Base-by-base conservation (phyloP, 1,140 invertebrate species). In the Rhopalosiphum maidis region DNA sequence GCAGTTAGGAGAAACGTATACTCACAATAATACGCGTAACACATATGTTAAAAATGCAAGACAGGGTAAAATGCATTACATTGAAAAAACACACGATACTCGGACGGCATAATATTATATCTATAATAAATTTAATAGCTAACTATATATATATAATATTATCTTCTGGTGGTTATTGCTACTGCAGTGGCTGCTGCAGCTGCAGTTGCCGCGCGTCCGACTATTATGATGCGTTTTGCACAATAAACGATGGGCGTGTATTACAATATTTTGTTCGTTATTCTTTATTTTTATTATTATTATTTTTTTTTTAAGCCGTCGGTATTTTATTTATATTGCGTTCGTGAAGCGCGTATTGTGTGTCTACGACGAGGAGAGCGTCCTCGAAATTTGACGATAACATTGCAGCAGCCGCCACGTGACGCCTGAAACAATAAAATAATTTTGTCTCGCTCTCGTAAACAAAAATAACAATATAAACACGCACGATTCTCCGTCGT, bases 381-480 rank as follows among this genome's bases (percentile, higher is more conserved):
- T n/a, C 60, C 30, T 77, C 60, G 60, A 77, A 68, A 68, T n/a
- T 68, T n/a, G 11, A n/a, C 30, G 55, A 60, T 60, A 15, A 60
- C 30, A 11, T 60, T 60, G 25, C 55, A 30, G 55, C 30, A 30
- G 55, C 11, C 30, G 11, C 30, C 60, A 68, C 30, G 30, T n/a
- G 30, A 68, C 60, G 60, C 30, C 60, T 18, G 60, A 68, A 68
- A 68, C 60, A 68, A n/a, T 68, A 68, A n/a, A 68, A n/a, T 77
- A 77, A 77, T n/a, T 77, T 77, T n/a, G 60, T 77, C 60, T 77
- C n/a, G 60, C 60, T n/a, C 30, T 68, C 60, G 60, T 68, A 77
- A 77, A 77, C 60, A 8, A 77, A 77, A 77, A 77, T 77, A 77
- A 77, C 30, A 68, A 77, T n/a, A 77, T 77, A 77, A 77, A 77